A percentile compares a stretch with the other conserved stretches of the same genome.
These are phyloP conservation scores for Lithophane ornitopus DNA, from an alignment of 2,888 invertebrate genomes.

Conservation along the genomic window DNA sequence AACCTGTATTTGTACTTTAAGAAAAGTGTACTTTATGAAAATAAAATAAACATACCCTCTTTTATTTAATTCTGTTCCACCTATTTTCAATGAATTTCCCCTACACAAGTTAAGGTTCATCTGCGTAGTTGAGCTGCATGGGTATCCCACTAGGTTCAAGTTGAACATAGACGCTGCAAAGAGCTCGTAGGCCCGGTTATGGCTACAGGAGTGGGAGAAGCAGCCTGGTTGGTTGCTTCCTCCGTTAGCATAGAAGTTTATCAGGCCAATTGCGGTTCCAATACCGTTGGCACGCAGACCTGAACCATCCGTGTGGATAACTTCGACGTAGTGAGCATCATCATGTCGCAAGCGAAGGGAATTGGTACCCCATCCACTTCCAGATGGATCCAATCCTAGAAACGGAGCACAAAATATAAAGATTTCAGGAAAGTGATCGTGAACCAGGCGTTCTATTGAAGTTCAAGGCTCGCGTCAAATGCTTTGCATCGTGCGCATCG, in stretches of 20 bases:
- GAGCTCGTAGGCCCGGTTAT: slow-evolving; percentile 78
- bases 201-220: slow-evolving; percentile 72
- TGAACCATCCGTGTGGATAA: slow-evolving; percentile 80
- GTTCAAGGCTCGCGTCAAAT: not conserved
- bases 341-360: slow-evolving; percentile 67
- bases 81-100: slow-evolving; percentile 71
- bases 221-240: slow-evolving; percentile 92
- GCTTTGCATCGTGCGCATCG: not conserved
- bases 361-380: slow-evolving; percentile 71
- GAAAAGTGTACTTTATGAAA: not conserved
- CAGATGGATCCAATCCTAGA: slow-evolving; percentile 78
- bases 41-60: slow-evolving; percentile 68
- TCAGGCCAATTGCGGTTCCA: slow-evolving; percentile 94
- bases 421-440: not conserved
- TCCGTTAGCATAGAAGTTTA: slow-evolving; percentile 97
- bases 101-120: slow-evolving; percentile 73
- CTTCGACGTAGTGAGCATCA: slow-evolving; percentile 81
- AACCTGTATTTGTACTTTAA: not conserved
- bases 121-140: slow-evolving; percentile 71
- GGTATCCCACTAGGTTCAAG: slow-evolving; percentile 67
- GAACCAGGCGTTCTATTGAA: not conserved
- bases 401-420: not conserved
- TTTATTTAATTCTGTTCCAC: slow-evolving; percentile 72
- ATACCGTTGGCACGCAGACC: slow-evolving; percentile 90
- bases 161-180: slow-evolving; percentile 73